Evolutionary conservation across 2,888 invertebrate genomes (phyloP).

Genomic region (Stenolophus ochropezus): DNA sequence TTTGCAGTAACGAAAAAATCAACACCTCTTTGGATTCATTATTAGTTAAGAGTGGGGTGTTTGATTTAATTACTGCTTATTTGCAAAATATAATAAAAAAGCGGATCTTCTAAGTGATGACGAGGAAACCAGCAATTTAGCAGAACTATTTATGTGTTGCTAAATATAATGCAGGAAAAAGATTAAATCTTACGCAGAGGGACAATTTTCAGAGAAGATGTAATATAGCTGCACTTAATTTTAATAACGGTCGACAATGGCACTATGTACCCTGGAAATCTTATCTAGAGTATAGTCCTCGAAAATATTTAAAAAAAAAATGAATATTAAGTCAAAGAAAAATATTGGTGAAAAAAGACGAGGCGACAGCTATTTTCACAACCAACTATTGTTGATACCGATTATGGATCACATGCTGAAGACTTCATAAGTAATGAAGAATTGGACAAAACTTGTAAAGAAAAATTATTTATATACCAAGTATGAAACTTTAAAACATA

Average conservation of each 20-base stretch:
- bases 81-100: too few relatives aligned
- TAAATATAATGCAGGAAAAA: slow-evolving; percentile 59
- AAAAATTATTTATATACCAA: too few relatives aligned
- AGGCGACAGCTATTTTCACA: background rate
- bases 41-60: background rate
- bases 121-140: slow-evolving; percentile 57
- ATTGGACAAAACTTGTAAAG: too few relatives aligned
- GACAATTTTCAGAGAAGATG: background rate
- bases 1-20: background rate
- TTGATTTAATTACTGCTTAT: background rate
- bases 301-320: background rate
- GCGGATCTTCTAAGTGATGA: background rate
- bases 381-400: background rate
- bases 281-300: too few relatives aligned
- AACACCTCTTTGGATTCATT: background rate
- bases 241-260: too few relatives aligned
- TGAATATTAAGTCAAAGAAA: background rate
- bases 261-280: too few relatives aligned
- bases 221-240: too few relatives aligned
- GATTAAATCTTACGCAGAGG: slow-evolving; percentile 43
- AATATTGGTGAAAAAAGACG: background rate
- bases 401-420: background rate
- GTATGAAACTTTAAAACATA: too few relatives aligned
- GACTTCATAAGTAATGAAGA: background rate
- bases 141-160: slow-evolving; percentile 59